These are phyloP conservation scores for Casuarius casuarius DNA, from an alignment of 2,113 vertebrate genomes.

Conservation along the genomic window DNA sequence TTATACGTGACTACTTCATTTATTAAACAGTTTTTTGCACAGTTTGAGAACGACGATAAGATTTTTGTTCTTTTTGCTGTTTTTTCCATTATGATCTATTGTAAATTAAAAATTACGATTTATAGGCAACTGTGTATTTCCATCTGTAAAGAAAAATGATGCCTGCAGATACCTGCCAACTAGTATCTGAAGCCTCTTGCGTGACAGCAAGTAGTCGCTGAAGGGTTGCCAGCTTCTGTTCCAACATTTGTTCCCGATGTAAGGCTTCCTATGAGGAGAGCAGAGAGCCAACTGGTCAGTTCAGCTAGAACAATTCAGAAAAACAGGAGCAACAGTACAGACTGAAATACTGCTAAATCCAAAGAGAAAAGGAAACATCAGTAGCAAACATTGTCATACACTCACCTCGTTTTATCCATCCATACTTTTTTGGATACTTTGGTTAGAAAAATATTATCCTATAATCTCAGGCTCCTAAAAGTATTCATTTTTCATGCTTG, in stretches of 20 bases:
- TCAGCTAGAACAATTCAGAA: background rate
- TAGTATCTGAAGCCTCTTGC: slow-evolving; percentile 98
- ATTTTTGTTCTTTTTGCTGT: background rate
- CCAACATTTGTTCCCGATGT: slow-evolving; percentile 99
- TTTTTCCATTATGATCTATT: background rate
- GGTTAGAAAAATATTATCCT: background rate
- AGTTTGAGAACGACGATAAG: background rate
- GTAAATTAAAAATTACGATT: background rate
- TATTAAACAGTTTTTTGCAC: background rate
- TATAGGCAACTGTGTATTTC: background rate
- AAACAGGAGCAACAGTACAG: background rate
- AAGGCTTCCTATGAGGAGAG: slow-evolving; percentile 90
- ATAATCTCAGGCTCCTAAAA: background rate
- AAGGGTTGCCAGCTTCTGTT: slow-evolving; percentile 98
- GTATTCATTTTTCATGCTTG: background rate
- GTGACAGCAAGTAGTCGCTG: slow-evolving; percentile 94
- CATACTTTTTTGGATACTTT: background rate
- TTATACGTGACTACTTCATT: background rate
- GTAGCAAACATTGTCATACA: background rate
- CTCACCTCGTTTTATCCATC: background rate
- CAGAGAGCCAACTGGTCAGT: background rate
- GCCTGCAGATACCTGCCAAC: slow-evolving; percentile 91
- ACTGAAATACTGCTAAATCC: background rate
- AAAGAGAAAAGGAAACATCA: background rate
- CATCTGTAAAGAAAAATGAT: background rate